Percentiles rank a stretch among this genome's conserved stretches.
Evolutionary conservation across 2,888 invertebrate species (phyloP).

Genomic region (Campoplex capitator): DNA sequence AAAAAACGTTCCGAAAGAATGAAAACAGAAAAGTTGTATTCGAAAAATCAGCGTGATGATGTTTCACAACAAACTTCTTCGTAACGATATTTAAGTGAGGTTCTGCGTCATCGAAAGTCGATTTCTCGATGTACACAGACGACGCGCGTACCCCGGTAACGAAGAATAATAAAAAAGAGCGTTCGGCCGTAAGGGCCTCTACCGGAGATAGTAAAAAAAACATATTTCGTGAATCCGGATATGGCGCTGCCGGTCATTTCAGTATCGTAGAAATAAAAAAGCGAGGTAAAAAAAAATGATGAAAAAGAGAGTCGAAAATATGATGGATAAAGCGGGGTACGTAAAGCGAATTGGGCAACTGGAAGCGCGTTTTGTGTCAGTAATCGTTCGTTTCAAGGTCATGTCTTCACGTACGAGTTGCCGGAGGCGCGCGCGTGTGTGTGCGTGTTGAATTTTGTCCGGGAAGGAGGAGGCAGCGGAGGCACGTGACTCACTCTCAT

Average conservation of each 20-base stretch:
- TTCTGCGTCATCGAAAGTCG: not conserved
- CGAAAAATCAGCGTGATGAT: not conserved
- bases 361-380: constrained; percentile 46
- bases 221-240: not conserved
- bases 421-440: too few species aligned
- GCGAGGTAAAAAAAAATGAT: not conserved
- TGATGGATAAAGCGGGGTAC: constrained; percentile 15
- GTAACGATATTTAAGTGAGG: not conserved
- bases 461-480: constrained; percentile 35
- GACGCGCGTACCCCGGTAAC: not conserved
- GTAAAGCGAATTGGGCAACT: constrained; percentile 47
- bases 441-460: not conserved
- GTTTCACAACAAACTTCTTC: not conserved
- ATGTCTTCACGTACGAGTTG: not conserved
- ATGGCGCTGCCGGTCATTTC: not conserved
- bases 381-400: constrained; percentile 53
- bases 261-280: not conserved
- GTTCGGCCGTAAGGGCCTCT: constrained; percentile 6
- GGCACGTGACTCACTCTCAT: constrained; percentile 44
- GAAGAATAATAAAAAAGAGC: not conserved
- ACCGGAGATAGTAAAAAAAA: not conserved
- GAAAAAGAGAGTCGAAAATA: constrained; percentile 3
- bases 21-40: not conserved
- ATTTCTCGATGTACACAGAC: constrained; percentile 5
- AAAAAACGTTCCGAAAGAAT: not conserved